Base-by-base conservation (phyloP, 2,888 invertebrate genomes). In the Drosophila rellima region DNA sequence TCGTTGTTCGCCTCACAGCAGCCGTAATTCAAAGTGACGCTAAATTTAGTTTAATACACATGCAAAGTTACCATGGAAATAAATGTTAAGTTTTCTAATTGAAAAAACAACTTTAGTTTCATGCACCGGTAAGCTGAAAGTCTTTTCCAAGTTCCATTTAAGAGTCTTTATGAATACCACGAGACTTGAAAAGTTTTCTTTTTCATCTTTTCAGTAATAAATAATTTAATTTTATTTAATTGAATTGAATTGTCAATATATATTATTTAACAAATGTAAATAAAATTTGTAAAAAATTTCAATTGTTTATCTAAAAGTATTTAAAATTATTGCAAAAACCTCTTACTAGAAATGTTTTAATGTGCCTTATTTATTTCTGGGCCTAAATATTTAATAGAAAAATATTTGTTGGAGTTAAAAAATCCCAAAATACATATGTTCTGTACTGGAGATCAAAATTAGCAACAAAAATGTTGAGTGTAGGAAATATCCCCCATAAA, bases 21-120 rank as follows among this genome's bases (percentile, higher is more conserved):
- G 78, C 74, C 78, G 70, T 87, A 86, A 91, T 88, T 89, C 89
- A 89, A 90, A 89, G 80, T 89, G 91, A 85, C 89, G 83, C 81
- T 89, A 91, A 91, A 89, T 90, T 90, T 80, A 85, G 79, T 88
- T 89, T 82, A 82, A 86, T 82, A 77, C 82, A 89, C 76, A 77
- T 62, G 57, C 7, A 72, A 65, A 72, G 42, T 48, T 48, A 74
- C 84, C 17, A 70, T 75, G 80, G 63, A 39, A 48, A 50, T 20
- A 23, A 64, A 42, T 44, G 40, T 15, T 6, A 13, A 50, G 15
- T n/a, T 50, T 37, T 26, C 23, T 35, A 29, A 50, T 50, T 64
- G 20, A 51, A 64, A 57, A 35, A 63, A 17, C 6, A n/a, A 31
- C n/a, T 11, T 7, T 23, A 45, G 10, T 56, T 56, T 37, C 7